phyloP scores from a whole-genome alignment of 2,888 invertebrate species.

The Arrhopalites spinosus region DNA sequence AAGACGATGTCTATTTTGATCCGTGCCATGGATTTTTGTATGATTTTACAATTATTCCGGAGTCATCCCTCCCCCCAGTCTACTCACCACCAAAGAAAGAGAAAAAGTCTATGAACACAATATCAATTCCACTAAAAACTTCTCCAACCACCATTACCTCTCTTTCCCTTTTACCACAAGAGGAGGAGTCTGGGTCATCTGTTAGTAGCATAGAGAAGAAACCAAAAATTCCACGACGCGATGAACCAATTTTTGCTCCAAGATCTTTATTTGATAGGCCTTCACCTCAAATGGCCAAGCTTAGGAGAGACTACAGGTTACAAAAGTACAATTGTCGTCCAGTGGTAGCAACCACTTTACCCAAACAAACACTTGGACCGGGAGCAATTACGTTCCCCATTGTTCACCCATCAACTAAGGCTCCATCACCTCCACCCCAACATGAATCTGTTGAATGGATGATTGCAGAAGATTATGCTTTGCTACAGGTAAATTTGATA shows the following conservation, averaged over 20 bases:
- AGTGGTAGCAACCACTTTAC: slow-evolving; percentile 16
- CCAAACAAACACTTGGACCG: slow-evolving; percentile 42
- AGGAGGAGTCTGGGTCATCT: slow-evolving; percentile 21
- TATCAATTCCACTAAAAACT: slow-evolving; percentile 19
- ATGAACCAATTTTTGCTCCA: slow-evolving; percentile 76
- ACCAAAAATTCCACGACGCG: slow-evolving; percentile 67
- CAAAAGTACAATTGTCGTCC: slow-evolving; percentile 66
- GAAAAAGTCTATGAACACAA: slow-evolving; percentile 38
- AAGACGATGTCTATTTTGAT: slow-evolving; percentile 90
- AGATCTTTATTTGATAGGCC: slow-evolving; percentile 82
- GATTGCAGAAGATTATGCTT: slow-evolving; percentile 85
- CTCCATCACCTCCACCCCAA: slow-evolving; percentile 66
- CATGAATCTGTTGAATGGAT: slow-evolving; percentile 84
- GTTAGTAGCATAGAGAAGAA: slow-evolving; percentile 42
- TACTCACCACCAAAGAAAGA: slow-evolving; percentile 61
- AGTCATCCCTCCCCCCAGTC: slow-evolving; percentile 77
- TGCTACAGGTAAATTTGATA: slow-evolving; percentile 70
- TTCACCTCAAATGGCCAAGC: slow-evolving; percentile 73
- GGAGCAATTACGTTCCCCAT: slow-evolving; percentile 55
- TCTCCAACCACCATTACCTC: slow-evolving; percentile 1
- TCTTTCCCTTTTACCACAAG: background rate
- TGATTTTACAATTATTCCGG: slow-evolving; percentile 73
- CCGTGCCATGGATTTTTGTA: slow-evolving; percentile 83
- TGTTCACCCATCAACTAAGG: slow-evolving; percentile 53
- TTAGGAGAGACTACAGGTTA: slow-evolving; percentile 76